Evolutionary conservation across 2,888 invertebrate genomes (phyloP).

Genomic region (Cremastinae sp.): DNA sequence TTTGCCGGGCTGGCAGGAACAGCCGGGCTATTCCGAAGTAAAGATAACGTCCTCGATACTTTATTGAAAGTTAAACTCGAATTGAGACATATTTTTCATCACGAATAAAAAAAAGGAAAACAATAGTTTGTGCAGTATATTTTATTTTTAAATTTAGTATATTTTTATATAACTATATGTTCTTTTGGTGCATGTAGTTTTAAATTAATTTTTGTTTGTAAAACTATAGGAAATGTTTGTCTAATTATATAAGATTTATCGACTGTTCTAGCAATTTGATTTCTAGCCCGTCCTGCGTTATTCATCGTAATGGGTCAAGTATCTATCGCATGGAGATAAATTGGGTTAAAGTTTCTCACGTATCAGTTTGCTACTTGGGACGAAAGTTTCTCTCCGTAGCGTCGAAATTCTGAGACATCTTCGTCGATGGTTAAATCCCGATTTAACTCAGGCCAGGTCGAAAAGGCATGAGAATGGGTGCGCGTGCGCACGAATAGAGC

Average conservation of each 20-base stretch:
- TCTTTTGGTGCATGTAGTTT: no score
- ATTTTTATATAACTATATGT: no score
- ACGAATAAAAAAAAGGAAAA: slow-evolving; percentile 3
- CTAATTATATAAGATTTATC: no score
- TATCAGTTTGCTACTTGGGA: slow-evolving; percentile 48
- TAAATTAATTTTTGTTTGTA: no score
- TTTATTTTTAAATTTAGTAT: no score
- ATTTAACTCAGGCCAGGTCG: slow-evolving; percentile 28
- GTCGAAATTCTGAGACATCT: slow-evolving; percentile 28
- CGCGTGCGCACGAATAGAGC: slow-evolving; percentile 21
- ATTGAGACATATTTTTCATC: slow-evolving; percentile 1
- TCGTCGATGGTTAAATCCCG: slow-evolving; percentile 45
- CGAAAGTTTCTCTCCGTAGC: slow-evolving; percentile 12
- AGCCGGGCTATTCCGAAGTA: slow-evolving; percentile 18
- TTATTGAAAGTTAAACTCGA: slow-evolving; percentile 16
- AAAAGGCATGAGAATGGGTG: slow-evolving; percentile 29
- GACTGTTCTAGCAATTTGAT: no score
- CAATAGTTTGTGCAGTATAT: no score
- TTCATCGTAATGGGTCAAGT: no score
- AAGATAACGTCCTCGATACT: slow-evolving; percentile 12
- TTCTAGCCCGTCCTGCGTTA: no score
- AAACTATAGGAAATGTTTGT: no score
- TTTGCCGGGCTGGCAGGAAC: slow-evolving; percentile 29
- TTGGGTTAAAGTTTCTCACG: slow-evolving; percentile 46
- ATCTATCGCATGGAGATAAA: no score